Evolutionary conservation across 2,113 vertebrate genomes (phyloP), one percentile per base, ranked within the genome.

Genomic region (Sander lucioperca): DNA sequence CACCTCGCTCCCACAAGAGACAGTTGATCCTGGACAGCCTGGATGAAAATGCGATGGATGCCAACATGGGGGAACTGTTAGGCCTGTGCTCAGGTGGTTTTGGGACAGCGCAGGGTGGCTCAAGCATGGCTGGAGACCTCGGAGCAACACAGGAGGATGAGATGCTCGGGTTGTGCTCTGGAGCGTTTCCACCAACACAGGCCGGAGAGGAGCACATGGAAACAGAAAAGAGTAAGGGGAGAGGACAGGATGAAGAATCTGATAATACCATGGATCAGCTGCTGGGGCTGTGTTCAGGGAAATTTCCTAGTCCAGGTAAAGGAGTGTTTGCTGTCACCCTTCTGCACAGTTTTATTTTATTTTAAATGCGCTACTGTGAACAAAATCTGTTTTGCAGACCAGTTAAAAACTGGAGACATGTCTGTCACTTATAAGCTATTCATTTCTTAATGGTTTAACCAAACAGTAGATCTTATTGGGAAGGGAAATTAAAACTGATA

Each of bases 41-140:
- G 95, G 98, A 99, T 63, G 98, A 99, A 86, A 99, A 99, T 12
- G 98, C 98, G 1, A 99, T 99, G 98, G 98, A 99, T 10, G 97
- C 97, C 61, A 97, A 99, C 81, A 99, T 99, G 98, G 97, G 96
- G 11, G 98, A 99, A 79, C 91, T 99, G 16, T 54, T 99, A 77
- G 97, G 97, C 63, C 76, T 99, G 83, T 99, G 98, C 64, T 98
- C 98, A 0, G 98, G 97, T 0, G 95, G 94, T 27, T 98, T 98
- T 2, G 92, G 86, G 43, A 83, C 90, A 86, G 79, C 5, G 1
- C 62, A 54, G 23, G 45, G 27, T 4, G 3, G 33, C 27, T 71
- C 86, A 2, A 6, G 51, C 3, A 27, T 4, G 6, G 70, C 10
- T 0, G 69, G 30, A 21, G 39, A 45, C 12, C 23, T 74, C 6